Conservation (phyloP, 2,113 vertebrate genomes). For the Dicentrarchus labrax region DNA sequence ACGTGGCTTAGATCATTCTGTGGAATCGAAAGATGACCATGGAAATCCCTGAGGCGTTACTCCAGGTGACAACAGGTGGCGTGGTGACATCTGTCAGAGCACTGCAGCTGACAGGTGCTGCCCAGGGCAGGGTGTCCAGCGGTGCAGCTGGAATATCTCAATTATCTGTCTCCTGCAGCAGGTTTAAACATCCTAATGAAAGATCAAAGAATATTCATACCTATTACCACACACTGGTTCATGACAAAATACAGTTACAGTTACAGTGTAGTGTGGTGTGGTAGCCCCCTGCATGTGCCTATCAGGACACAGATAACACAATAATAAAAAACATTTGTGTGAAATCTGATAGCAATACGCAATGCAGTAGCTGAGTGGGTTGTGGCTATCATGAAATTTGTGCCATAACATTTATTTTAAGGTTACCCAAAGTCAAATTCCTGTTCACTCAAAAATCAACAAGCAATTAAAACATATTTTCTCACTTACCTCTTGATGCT, state of each 20-base stretch:
- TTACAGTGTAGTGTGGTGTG: not conserved
- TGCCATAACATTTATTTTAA: no score
- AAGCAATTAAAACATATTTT: constrained; percentile 1
- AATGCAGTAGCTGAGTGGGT: not conserved
- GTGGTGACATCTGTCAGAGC: constrained; percentile 27
- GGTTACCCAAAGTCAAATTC: no score
- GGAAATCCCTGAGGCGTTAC: constrained; percentile 28
- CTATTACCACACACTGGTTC: not conserved
- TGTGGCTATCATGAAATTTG: not conserved
- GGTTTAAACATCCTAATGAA: constrained; percentile 3
- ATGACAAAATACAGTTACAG: not conserved
- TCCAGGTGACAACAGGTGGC: constrained; percentile 43
- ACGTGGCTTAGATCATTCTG: constrained; percentile 1
- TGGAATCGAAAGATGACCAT: not conserved
- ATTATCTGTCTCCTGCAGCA: constrained; percentile 2
- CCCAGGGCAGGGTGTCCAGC: constrained; percentile 24
- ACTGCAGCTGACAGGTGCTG: constrained; percentile 42
- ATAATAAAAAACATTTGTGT: not conserved
- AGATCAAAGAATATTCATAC: constrained; percentile 14
- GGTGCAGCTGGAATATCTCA: constrained; percentile 34
- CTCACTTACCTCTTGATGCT: not conserved
- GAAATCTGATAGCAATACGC: not conserved
- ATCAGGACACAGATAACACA: not conserved
- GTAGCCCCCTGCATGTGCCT: not conserved
- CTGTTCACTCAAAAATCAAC: not conserved